Evolutionary conservation across 2,888 invertebrate genomes (phyloP), one percentile per base, ranked within the genome.

Genomic region (Biston betularia): DNA sequence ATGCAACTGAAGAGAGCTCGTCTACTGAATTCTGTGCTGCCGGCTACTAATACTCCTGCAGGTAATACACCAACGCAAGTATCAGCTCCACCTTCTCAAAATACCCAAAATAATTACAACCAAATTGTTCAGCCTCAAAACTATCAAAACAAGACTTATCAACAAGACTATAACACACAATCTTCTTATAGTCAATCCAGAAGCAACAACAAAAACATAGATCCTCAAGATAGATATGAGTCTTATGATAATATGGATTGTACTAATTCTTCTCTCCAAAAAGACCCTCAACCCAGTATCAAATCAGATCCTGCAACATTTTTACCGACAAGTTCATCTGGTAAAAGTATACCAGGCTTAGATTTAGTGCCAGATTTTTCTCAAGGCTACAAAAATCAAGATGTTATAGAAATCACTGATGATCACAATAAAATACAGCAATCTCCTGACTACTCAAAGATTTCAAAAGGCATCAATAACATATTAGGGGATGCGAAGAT

Each of bases 311-410:
- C 79, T 59, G 70, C 87, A 48, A 84, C 77, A 66, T 93, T 92
- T 77, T 75, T 93, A 49, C 85, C 87, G 35, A 76, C 81, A 64
- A 83, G 77, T 79, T 83, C 79, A 44, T 78, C 85, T 35, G 77
- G 81, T 58, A 95, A 94, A 76, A 95, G 95, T 49, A 97, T 97
- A 79, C 97, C 97, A 10, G 97, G 97, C 0, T 91, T 97, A 65
- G 97, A 97, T 92, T 93, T 97, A 68, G 95, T 96, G 10, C 93
- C 92, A 71, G 94, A 94, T 6, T 5, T 45, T 14, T 80, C 73
- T 67, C 87, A 88, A 49, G 44, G 50, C 15, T 76, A 68, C 24
- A 75, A 72, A 56, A 75, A 76, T 33, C 79, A 78, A 54, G 89
- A 90, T 61, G 82, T 91, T 12, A 85, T 90, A 73, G 90, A 91